Conservation (phyloP, 2,797 vertebrate species). For the Pampus argenteus region DNA sequence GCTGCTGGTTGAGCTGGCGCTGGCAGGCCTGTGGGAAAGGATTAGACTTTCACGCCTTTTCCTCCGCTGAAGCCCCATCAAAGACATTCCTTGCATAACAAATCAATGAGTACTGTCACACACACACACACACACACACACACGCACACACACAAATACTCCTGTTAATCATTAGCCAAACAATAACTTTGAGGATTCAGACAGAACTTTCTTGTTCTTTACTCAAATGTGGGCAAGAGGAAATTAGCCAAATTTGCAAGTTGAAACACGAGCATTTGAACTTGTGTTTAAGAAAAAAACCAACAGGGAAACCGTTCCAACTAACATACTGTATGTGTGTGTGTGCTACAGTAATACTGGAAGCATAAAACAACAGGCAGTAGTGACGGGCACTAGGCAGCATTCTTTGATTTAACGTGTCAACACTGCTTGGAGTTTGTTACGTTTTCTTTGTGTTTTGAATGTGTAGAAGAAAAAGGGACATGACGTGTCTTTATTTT, state of each 20-base stretch:
- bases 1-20: slow-evolving; percentile 54
- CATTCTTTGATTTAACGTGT: too few species aligned
- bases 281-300: background rate
- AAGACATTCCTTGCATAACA: slow-evolving; percentile 94
- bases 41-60: slow-evolving; percentile 89
- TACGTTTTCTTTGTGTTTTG: too few species aligned
- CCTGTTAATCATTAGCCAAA: slow-evolving; percentile 65
- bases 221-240: slow-evolving; percentile 5
- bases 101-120: slow-evolving; percentile 86
- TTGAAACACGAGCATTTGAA: background rate
- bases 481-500: too few species aligned
- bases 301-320: background rate
- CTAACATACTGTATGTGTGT: background rate
- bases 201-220: slow-evolving; percentile 18
- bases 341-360: background rate
- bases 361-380: background rate
- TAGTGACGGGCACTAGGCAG: too few species aligned
- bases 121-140: slow-evolving; percentile 27
- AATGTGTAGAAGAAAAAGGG: too few species aligned
- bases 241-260: slow-evolving; percentile 6
- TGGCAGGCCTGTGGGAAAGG: slow-evolving; percentile 90
- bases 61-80: slow-evolving; percentile 89
- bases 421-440: too few species aligned
- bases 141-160: slow-evolving; percentile 17
- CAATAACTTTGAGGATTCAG: slow-evolving; percentile 43